A percentile compares a stretch with the other conserved stretches of the same genome.
phyloP scores from a whole-genome alignment of 2,113 vertebrate species.

The Otis tarda region DNA sequence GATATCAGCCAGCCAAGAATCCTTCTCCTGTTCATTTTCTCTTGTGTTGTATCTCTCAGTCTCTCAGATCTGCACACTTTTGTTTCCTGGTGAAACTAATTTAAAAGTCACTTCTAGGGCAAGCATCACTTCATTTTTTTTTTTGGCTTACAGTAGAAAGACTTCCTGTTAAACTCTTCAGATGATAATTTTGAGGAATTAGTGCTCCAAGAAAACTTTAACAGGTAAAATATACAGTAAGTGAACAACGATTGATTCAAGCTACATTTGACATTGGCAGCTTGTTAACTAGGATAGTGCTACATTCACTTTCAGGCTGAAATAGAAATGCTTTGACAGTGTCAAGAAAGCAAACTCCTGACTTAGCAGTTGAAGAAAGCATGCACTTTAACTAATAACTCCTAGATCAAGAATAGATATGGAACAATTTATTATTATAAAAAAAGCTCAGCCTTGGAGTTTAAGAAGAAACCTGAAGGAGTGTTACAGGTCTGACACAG shows the following conservation, averaged over 20 bases:
- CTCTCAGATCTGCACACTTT: background rate
- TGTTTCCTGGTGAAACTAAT: background rate
- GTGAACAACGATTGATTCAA: background rate
- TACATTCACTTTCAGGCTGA: background rate
- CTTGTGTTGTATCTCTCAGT: rapidly evolving
- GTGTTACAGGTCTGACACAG: background rate
- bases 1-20: background rate
- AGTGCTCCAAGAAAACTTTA: background rate
- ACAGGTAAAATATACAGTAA: background rate
- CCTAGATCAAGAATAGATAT: background rate
- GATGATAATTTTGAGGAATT: background rate
- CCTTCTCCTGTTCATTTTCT: background rate
- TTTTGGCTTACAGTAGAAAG: background rate
- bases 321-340: background rate
- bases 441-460: background rate
- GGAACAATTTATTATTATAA: background rate
- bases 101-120: background rate
- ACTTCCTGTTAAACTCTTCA: background rate
- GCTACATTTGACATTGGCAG: background rate
- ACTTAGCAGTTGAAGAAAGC: background rate
- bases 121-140: background rate
- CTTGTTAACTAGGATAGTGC: background rate
- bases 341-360: background rate
- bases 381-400: background rate
- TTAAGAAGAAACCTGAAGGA: background rate